Base-by-base conservation (phyloP, 92 coral and sea anemone species). In the Meandrina meandrites region DNA sequence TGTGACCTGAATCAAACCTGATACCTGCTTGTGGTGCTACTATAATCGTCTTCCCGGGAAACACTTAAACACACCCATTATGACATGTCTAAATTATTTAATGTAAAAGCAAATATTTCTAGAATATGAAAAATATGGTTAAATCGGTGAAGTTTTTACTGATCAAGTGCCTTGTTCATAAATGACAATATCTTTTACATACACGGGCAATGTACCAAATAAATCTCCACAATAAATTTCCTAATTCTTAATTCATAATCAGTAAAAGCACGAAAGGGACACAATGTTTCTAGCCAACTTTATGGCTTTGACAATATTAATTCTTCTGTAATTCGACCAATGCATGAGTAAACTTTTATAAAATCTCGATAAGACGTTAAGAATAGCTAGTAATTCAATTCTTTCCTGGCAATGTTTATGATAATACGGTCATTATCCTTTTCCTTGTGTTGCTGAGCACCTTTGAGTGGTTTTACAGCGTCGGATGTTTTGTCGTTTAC, bases 1-100 rank as follows among this genome's bases (percentile, higher is more conserved):
- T 34, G 8, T 18, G 19, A 24, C 48, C 42, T 16, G 24, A 54
- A 40, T 15, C 50, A 21, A 84, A 75, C 87, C 45, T 40, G 71
- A 84, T 84, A n/a, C 22, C n/a, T 73, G 87, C 87, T 74, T 84
- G 87, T 84, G 87, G 87, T 84, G 4, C 71, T 73, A 84, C 87
- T 84, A 74, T 84, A 18, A 14, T 18, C 48, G 51, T 18, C 53
- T 37, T 40, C 14, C 18, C 36, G 53, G 53, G 71, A 84, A 56
- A 13, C 48, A 13, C 54, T 28, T 53, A 1, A 53, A 36, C 87
- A 84, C 87, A 28, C 79, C 68, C 66, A 76, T 53, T 47, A 50
- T 51, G 68, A 21, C 79, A 72, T 12, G 37, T 18, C 5, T 71
- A 32, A 82, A 83, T 83, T 73, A 83, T 83, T 83, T 32, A 83